Conservation (phyloP, 2,888 invertebrate species). For the Hipparchia sbordonii region DNA sequence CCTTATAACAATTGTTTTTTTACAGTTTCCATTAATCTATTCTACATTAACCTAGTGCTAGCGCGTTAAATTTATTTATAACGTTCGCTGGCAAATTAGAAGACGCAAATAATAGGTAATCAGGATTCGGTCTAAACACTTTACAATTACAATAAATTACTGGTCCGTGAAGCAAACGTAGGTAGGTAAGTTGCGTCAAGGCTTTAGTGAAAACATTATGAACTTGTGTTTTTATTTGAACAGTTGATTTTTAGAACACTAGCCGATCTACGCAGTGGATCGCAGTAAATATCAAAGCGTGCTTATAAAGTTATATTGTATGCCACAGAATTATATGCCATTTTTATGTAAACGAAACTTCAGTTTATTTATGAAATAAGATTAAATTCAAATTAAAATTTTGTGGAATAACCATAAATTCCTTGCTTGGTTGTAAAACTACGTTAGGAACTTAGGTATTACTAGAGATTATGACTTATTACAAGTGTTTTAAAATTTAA, state of each 20-base stretch:
- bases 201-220: constrained; percentile 51
- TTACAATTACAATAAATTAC: constrained; percentile 31
- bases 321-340: no score
- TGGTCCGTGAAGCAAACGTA: constrained; percentile 30
- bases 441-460: no score
- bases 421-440: no score
- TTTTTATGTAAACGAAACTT: no score
- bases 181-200: constrained; percentile 41
- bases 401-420: no score
- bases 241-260: constrained; percentile 44
- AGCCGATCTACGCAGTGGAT: constrained; percentile 16
- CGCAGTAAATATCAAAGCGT: neutral
- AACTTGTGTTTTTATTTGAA: constrained; percentile 46
- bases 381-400: no score
- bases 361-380: no score
- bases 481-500: no score
- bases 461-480: no score
- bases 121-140: constrained; percentile 26
- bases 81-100: neutral
- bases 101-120: constrained; percentile 12
- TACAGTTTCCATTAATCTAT: neutral
- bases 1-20: constrained; percentile 11
- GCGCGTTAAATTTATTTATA: neutral
- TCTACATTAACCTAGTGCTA: neutral
- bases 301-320: no score